A percentile compares a stretch with the other conserved stretches of the same genome.
Conservation (phyloP, 30 jellyfish, hydroid and myxozoan genomes). For the Aurelia aurita complex sp. Pacific region DNA sequence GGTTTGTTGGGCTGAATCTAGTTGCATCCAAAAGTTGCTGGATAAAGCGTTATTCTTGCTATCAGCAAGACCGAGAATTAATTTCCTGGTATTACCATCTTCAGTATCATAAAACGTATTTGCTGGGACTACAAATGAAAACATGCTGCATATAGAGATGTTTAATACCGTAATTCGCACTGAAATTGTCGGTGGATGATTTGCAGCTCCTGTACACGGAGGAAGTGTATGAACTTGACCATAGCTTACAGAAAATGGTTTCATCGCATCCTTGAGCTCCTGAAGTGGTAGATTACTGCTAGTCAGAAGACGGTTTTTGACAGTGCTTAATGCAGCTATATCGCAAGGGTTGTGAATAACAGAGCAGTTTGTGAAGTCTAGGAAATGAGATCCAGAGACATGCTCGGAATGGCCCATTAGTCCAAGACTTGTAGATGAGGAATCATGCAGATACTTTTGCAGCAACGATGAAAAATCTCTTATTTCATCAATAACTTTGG, state of each 20-base stretch:
- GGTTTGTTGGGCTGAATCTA: constrained; percentile 53
- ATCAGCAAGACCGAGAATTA: constrained; percentile 28
- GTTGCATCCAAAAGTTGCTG: constrained; percentile 61
- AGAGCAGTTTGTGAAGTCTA: constrained; percentile 81
- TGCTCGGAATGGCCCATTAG: constrained; percentile 18
- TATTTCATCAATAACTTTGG: constrained; percentile 21
- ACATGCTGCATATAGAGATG: constrained; percentile 50
- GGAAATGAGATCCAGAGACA: constrained; percentile 4
- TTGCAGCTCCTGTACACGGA: constrained; percentile 60
- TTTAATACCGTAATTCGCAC: constrained; percentile 18
- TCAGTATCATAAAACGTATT: constrained; percentile 84
- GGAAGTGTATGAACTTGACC: constrained; percentile 30
- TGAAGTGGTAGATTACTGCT: constrained; percentile 21
- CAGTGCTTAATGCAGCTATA: constrained; percentile 36
- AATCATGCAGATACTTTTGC: constrained; percentile 25
- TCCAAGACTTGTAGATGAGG: constrained; percentile 34
- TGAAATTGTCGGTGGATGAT: constrained; percentile 57
- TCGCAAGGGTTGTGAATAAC: constrained; percentile 89
- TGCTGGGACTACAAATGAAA: constrained; percentile 63
- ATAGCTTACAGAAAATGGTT: constrained; percentile 18
- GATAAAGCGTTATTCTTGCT: constrained; percentile 22
- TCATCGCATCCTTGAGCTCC: constrained; percentile 51
- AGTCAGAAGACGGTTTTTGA: constrained; percentile 29
- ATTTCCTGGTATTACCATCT: constrained; percentile 86
- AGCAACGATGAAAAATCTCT: constrained; percentile 12